Base-by-base conservation (phyloP, 2,888 invertebrate genomes). In the Drosophila tripunctata region DNA sequence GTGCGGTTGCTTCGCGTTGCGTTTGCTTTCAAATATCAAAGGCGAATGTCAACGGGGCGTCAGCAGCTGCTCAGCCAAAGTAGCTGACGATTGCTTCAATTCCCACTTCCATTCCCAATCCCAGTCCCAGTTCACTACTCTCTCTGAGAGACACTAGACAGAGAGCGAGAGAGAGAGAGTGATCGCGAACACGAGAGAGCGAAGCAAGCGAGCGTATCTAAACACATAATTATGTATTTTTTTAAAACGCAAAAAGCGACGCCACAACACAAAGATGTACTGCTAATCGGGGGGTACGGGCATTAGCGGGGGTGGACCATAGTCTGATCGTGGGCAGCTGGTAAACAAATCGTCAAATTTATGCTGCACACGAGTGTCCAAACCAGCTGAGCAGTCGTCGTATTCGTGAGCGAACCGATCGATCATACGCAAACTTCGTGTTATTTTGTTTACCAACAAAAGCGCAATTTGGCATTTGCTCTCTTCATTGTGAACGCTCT, bases 391-490 rank as follows among this genome's bases (percentile, higher is more conserved):
- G 80, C 79, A 81, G 75, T 24, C 43, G 62, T 22, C 27, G 41
- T 58, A 8, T 48, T 55, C 47, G 51, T 65, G 69, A 33, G 50
- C 22, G 38, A 33, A 10, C 19, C 38, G 33, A 24, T 41, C 47
- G 76, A 80, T 88, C 83, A 83, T 74, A 77, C 87, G 75, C 69
- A 55, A 35, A 55, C 55, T 69, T 83, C 87, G 83, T 83, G 83
- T 72, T 84, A 80, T 78, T 78, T 83, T 83, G 83, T 83, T 83
- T 88, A 83, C 81, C 62, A 88, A 83, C 87, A 88, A 88, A 87
- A 67, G 67, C 51, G 12, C 43, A 31, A 43, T 15, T 22, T 24
- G 12, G 38, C 44, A 7, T 41, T 45, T 12, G 10, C 14, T 45
- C 33, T 36, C 4, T 52, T 12, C 10, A 22, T n/a, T n/a, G 14